Evolutionary conservation across 1,140 invertebrate genomes (phyloP), one percentile per base, ranked within the genome.

Genomic region (Drosophila pandora): DNA sequence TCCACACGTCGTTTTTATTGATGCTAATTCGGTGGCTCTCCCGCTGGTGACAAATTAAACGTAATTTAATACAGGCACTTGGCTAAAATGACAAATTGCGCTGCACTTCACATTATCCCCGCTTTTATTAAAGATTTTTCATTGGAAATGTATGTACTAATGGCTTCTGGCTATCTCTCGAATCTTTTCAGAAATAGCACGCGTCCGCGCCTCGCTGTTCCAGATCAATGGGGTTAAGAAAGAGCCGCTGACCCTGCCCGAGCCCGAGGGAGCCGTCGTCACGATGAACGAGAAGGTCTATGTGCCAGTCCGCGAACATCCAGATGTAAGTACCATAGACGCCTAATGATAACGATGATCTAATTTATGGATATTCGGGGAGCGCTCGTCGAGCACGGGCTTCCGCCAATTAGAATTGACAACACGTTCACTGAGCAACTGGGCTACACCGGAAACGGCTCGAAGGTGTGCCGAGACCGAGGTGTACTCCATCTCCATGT

Each of bases 271-370:
- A 43, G 95, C 97, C 80, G 94, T 97, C 76, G 96, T 97, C 62
- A 97, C 97, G 87, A 94, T 98, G 79, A 97, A 97, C 93, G 99
- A 99, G 94, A 99, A 99, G 95, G 97, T 99, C 85, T 99, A 98
- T 94, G 98, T 99, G 90, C 99, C 99, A 92, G 97, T 99, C 76
- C 99, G 99, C 95, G 98, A 99, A 93, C 97, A 99, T 93, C 99
- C 99, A 94, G 99, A 99, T 92, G 99, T 99, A 94, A 98, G 97
- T 97, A 10, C 9, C 9, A 17, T 17, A 22, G 41, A 23, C 23
- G 30, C n/a, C 43, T 56, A 75, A 47, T 45, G 43, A 48, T 43
- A 49, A 37, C 73, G 83, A 88, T 85, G 82, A 85, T 85, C 82
- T 85, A 87, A 85, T 85, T 85, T 88, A 87, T 88, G 79, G 73